Conservation (phyloP, 2,113 vertebrate genomes). For the Urocolius indicus region DNA sequence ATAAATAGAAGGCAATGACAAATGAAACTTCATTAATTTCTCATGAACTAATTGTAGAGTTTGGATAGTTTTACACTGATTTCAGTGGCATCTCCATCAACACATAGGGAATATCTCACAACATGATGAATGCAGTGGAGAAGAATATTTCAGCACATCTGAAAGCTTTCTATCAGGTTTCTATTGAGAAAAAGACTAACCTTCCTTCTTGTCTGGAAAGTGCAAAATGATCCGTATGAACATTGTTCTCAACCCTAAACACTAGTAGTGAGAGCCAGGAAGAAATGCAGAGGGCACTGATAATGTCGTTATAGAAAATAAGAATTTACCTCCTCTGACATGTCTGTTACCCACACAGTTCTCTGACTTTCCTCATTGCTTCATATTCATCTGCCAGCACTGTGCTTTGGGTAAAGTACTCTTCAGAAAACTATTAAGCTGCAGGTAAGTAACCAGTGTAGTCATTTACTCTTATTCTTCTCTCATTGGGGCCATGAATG, state of each 20-base stretch:
- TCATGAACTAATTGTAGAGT: neutral
- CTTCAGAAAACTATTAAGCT: neutral
- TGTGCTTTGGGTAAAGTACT: neutral
- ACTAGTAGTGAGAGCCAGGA: neutral
- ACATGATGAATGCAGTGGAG: rapidly evolving
- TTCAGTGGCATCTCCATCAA: neutral
- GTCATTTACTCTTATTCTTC: neutral
- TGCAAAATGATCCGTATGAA: neutral
- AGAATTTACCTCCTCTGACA: neutral
- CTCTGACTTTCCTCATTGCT: neutral
- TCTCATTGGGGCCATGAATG: rapidly evolving
- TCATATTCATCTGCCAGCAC: neutral
- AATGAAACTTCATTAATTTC: neutral
- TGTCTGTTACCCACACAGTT: neutral
- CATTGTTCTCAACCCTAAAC: neutral
- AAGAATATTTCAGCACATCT: neutral
- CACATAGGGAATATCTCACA: rapidly evolving
- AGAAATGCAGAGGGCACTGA: neutral
- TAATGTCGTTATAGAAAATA: neutral
- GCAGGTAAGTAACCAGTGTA: neutral
- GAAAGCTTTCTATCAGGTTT: neutral
- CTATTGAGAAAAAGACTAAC: neutral
- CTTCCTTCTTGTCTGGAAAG: neutral
- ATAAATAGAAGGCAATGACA: neutral
- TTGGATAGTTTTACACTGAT: neutral